phyloP scores from a whole-genome alignment of 2,888 invertebrate genomes.

The Hydroisotoma schaefferi region DNA sequence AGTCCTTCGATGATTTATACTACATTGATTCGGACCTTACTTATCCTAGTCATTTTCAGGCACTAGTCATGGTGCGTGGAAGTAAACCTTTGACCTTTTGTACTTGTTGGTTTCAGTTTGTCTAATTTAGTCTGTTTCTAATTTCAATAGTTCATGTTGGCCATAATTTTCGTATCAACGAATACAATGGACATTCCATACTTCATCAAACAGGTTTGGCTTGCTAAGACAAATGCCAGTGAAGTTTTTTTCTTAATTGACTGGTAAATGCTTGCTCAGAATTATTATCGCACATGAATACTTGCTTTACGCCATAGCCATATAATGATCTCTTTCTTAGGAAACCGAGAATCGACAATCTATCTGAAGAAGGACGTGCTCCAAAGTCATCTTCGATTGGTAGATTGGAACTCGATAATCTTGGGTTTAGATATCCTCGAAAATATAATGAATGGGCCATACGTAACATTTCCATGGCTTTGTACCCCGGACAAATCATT shows the following conservation, averaged over 20 bases:
- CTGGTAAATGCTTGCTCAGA: slow-evolving; percentile 16
- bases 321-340: slow-evolving; percentile 8
- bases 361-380: slow-evolving; percentile 18
- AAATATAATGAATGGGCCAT: slow-evolving; percentile 17
- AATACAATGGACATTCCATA: slow-evolving; percentile 15
- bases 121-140: not conserved
- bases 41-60: too few species aligned
- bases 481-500: slow-evolving; percentile 36
- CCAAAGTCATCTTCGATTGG: slow-evolving; percentile 28
- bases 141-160: slow-evolving; percentile 15
- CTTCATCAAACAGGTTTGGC: not conserved
- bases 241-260: slow-evolving; percentile 33
- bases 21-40: too few species aligned
- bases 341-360: slow-evolving; percentile 35
- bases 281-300: not conserved
- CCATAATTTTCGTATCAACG: slow-evolving; percentile 6
- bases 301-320: not conserved
- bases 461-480: slow-evolving; percentile 15
- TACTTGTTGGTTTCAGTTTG: too few species aligned
- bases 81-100: too few species aligned
- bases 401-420: slow-evolving; percentile 25
- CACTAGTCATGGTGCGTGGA: too few species aligned
- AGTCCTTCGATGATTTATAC: too few species aligned
- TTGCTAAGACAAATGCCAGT: slow-evolving; percentile 11
- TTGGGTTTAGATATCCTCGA: slow-evolving; percentile 34